Evolutionary conservation across 2,888 invertebrate species (phyloP).

Genomic region (Agriopis leucophaearia): DNA sequence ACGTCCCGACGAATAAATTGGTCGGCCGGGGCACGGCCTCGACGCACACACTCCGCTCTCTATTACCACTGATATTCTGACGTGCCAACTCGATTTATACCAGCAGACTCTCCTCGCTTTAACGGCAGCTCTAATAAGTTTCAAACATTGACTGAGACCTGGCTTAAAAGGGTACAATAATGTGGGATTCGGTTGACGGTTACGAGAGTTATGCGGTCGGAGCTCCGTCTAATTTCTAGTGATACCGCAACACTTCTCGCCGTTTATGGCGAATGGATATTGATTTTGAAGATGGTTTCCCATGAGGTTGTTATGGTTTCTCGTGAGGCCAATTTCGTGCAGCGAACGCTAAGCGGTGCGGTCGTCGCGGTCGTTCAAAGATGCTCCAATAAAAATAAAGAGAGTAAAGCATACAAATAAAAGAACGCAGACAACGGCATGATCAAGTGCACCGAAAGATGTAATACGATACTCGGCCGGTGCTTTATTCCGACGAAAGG

Average conservation of each 20-base stretch:
- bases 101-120: constrained; percentile 56
- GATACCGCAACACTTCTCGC: constrained; percentile 47
- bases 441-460: constrained; percentile 81
- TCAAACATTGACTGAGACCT: constrained; percentile 57
- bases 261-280: constrained; percentile 62
- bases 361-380: constrained; percentile 75
- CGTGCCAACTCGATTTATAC: constrained; percentile 70
- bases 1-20: constrained; percentile 85
- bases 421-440: constrained; percentile 76
- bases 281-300: constrained; percentile 66
- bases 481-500: constrained; percentile 64
- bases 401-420: constrained; percentile 70
- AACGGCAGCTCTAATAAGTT: constrained; percentile 69
- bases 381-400: constrained; percentile 70
- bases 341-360: constrained; percentile 72
- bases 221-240: constrained; percentile 47
- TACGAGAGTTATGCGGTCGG: constrained; percentile 54
- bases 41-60: constrained; percentile 71
- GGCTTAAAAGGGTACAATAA: constrained; percentile 58
- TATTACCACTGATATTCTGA: constrained; percentile 77
- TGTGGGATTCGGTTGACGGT: constrained; percentile 56
- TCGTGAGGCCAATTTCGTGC: constrained; percentile 57
- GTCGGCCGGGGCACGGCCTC: constrained; percentile 69
- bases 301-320: constrained; percentile 53
- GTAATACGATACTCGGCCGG: constrained; percentile 79